Conservation (phyloP, 2,113 vertebrate genomes). For the Bucco capensis region DNA sequence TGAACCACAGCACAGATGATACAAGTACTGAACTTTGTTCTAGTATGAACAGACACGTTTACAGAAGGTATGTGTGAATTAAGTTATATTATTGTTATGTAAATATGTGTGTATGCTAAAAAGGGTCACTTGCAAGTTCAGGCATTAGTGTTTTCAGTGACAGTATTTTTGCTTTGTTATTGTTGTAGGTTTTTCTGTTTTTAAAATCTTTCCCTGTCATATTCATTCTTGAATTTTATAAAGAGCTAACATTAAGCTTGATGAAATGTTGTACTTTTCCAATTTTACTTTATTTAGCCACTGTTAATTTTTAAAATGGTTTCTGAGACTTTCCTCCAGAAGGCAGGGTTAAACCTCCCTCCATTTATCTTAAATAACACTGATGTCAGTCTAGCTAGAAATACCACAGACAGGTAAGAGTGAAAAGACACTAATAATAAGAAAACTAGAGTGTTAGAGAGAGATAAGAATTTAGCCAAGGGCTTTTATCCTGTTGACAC, state of each 20-base stretch:
- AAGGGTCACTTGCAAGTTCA: too few species aligned
- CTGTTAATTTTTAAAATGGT: not conserved
- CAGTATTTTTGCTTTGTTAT: not conserved
- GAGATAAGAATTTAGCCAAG: not conserved
- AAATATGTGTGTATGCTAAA: too few species aligned
- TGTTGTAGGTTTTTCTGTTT: not conserved
- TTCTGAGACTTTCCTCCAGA: not conserved
- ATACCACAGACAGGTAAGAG: not conserved
- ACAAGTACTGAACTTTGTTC: too few species aligned
- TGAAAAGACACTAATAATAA: not conserved
- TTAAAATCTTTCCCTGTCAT: not conserved
- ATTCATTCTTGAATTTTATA: not conserved
- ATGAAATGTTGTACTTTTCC: not conserved
- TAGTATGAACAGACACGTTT: too few species aligned
- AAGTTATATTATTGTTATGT: too few species aligned
- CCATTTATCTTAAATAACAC: not conserved
- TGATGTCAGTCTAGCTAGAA: not conserved
- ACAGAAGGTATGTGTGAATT: too few species aligned
- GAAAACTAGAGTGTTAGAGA: not conserved
- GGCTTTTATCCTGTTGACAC: not conserved
- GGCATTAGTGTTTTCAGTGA: not conserved
- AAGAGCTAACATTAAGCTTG: not conserved
- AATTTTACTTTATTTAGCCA: not conserved
- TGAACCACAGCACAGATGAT: too few species aligned
- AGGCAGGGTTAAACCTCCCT: not conserved